Conservation (phyloP, 2,113 vertebrate species). For the Crotalus viridis region DNA sequence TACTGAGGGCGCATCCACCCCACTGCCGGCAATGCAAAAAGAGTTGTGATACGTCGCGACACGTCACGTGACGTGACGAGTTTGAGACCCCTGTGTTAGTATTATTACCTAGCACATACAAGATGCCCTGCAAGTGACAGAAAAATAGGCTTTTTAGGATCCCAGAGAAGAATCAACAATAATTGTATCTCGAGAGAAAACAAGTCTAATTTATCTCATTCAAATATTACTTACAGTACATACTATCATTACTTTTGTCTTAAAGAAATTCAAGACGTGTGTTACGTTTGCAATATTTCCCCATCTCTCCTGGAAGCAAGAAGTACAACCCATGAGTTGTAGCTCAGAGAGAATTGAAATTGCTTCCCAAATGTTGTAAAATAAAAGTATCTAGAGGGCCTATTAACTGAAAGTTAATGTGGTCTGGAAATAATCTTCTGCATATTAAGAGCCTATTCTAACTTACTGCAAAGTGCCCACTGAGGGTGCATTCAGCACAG, state of each 20-base stretch:
- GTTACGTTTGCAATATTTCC: constrained; percentile 1
- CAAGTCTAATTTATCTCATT: neutral
- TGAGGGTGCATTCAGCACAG: constrained; percentile 17
- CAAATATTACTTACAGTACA: neutral
- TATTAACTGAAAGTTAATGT: constrained; percentile 37
- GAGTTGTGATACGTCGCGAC: too few species aligned
- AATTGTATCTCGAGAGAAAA: neutral
- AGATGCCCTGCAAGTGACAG: neutral
- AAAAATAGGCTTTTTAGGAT: neutral
- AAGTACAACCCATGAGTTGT: constrained; percentile 36
- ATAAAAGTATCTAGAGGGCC: constrained; percentile 35
- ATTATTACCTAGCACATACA: neutral
- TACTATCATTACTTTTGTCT: neutral
- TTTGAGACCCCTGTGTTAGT: too few species aligned
- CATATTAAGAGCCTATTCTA: constrained; percentile 51
- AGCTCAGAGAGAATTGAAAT: constrained; percentile 46
- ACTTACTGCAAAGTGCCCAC: constrained; percentile 41
- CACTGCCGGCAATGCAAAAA: too few species aligned
- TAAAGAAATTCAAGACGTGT: neutral
- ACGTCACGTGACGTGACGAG: too few species aligned
- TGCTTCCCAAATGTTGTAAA: constrained; percentile 54
- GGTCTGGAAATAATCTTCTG: constrained; percentile 52
- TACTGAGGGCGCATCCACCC: too few species aligned
- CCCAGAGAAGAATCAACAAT: neutral
- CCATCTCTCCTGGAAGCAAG: constrained; percentile 4